Conservation (phyloP, 2,888 invertebrate genomes). For the Herminia tarsipennalis region DNA sequence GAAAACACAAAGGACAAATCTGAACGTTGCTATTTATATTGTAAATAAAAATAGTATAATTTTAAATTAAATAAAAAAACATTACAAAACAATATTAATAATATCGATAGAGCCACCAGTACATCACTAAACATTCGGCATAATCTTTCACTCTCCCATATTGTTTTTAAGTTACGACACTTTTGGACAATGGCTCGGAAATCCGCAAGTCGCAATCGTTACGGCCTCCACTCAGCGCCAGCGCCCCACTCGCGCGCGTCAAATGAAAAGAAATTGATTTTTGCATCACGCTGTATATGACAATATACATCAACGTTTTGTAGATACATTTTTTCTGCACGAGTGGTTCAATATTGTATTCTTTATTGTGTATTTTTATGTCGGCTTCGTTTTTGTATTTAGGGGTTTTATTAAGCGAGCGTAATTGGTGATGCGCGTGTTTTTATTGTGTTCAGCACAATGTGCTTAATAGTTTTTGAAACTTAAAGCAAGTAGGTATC, state of each 20-base stretch:
- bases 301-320: conserved; percentile 11
- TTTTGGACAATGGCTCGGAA: conserved; percentile 72
- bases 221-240: conserved; percentile 29
- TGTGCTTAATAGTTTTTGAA: no score
- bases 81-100: no score
- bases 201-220: conserved; percentile 52
- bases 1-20: no score
- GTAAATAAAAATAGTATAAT: no score
- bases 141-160: conserved; percentile 60
- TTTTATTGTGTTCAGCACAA: no score
- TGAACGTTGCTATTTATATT: no score
- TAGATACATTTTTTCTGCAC: conserved; percentile 6
- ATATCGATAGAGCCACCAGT: conserved; percentile 6
- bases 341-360: conserved; percentile 12
- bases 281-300: conserved; percentile 29
- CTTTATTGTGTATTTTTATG: conserved; percentile 6
- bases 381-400: not conserved
- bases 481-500: no score
- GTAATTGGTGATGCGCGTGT: no score
- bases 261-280: conserved; percentile 40
- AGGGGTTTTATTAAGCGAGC: not conserved
- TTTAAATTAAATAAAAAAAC: not conserved
- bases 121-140: conserved; percentile 44
- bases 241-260: conserved; percentile 20
- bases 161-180: conserved; percentile 77